phyloP scores from a whole-genome alignment of 2,888 invertebrate genomes.

The Cryptophagus acutangulus region DNA sequence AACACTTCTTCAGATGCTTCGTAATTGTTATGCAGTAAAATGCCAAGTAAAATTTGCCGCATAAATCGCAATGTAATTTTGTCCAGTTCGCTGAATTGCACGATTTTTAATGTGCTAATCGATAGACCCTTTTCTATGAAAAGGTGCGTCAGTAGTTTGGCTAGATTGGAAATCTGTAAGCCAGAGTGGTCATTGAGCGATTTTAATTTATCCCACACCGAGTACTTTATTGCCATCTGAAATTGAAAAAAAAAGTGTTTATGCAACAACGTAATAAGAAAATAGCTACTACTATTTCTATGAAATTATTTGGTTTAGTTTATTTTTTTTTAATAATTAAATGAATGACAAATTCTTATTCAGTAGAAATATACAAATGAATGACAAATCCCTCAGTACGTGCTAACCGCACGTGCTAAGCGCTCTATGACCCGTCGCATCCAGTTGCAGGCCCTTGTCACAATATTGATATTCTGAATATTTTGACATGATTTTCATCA shows the following conservation, averaged over 20 bases:
- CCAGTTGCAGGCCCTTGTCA: no score
- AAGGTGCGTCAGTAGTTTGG: conserved; percentile 73
- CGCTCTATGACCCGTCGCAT: no score
- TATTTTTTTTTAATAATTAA: no score
- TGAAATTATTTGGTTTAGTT: no score
- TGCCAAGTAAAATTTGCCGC: conserved; percentile 68
- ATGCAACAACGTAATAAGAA: conserved; percentile 5
- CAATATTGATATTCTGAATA: no score
- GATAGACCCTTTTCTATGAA: conserved; percentile 73
- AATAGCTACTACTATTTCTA: no score
- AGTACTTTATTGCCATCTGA: conserved; percentile 83
- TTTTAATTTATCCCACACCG: conserved; percentile 89
- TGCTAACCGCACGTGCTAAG: no score
- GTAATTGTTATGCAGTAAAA: conserved; percentile 65
- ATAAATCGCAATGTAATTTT: conserved; percentile 74
- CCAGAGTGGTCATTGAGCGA: conserved; percentile 62
- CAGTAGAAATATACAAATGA: neutral
- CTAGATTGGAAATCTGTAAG: conserved; percentile 67
- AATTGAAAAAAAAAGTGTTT: conserved; percentile 15
- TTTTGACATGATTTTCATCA: no score
- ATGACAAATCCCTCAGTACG: no score
- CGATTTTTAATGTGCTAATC: conserved; percentile 79
- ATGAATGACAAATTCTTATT: conserved; percentile 9
- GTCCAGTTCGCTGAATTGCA: conserved; percentile 81
- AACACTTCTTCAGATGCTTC: conserved; percentile 62